Base-by-base conservation (phyloP, 2,113 vertebrate species). In the Anthoscopus minutus region DNA sequence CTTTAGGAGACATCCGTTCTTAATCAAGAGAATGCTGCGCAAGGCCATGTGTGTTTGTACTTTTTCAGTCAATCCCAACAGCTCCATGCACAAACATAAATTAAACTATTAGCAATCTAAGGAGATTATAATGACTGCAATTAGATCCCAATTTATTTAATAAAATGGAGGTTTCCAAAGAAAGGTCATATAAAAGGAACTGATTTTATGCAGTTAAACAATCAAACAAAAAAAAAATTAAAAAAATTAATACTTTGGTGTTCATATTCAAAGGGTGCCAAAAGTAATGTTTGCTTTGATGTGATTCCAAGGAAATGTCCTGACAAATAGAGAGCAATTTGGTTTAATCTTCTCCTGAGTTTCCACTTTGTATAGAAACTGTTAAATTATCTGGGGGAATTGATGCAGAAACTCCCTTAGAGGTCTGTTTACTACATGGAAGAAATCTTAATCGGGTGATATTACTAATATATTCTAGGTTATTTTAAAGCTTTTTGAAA, bases 51-150 rank as follows among this genome's bases (percentile, higher is more conserved):
- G 64, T 56, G 30, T 81, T 88, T 78, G 51, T 58, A 67, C 54
- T 56, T 95, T 84, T 92, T 79, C 73, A 85, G 72, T 93, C 89
- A 93, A 77, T 86, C 65, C 65, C 51, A 82, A 66, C 89, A 96
- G 89, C 81, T 93, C 89, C 51, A 86, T 25, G 33, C 21, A 54
- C 44, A 89, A 95, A 87, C 82, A 89, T 81, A 92, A 95, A 96
- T 97, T 93, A 93, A 90, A 92, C 77, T 62, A 79, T 94, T 93
- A 96, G 77, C 92, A 86, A 84, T 77, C 70, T 89, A 83, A 97
- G 72, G 47, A 94, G 67, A 93, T 86, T 87, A 50, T 77, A 92
- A 93, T 92, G 62, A 88, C 42, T 90, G 66, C 42, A 96, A 93
- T 97, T 96, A 96, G 45, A 53, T 92, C 83, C 53, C 47, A 44